Conservation (phyloP, 2,888 invertebrate genomes). For the Hypselothyrea guttata region DNA sequence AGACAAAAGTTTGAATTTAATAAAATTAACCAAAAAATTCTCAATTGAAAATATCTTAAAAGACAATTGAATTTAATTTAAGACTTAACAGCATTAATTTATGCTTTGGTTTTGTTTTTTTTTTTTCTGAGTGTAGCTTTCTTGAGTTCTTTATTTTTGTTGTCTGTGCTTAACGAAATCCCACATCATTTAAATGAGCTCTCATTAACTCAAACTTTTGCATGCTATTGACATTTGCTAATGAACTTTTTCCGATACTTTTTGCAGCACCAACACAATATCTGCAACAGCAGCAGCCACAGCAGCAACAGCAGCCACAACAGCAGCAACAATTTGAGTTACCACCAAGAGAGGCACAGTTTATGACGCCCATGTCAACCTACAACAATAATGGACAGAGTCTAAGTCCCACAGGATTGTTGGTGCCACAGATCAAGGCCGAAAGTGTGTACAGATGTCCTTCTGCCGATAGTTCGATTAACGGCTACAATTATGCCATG, state of each 20-base stretch:
- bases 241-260: slow-evolving; percentile 36
- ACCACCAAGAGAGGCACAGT: background rate
- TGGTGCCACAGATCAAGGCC: slow-evolving; percentile 49
- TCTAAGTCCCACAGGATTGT: slow-evolving; percentile 34
- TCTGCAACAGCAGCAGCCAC: slow-evolving; percentile 1
- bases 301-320: slow-evolving; percentile 9
- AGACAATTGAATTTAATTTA: too few relatives aligned
- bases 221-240: slow-evolving; percentile 27
- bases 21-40: too few relatives aligned
- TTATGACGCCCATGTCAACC: slow-evolving; percentile 11
- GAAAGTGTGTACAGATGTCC: slow-evolving; percentile 41
- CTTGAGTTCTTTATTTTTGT: too few relatives aligned
- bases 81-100: too few relatives aligned
- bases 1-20: too few relatives aligned
- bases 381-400: slow-evolving; percentile 24
- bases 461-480: slow-evolving; percentile 41
- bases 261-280: slow-evolving; percentile 26
- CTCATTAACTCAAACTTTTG: slow-evolving; percentile 42
- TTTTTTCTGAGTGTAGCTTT: slow-evolving; percentile 4
- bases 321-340: background rate
- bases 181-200: slow-evolving; percentile 6
- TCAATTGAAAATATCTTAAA: too few relatives aligned
- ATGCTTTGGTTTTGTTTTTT: slow-evolving; percentile 12
- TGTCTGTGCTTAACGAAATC: too few relatives aligned
- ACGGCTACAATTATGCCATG: slow-evolving; percentile 27